Base-by-base conservation (phyloP, 2,113 vertebrate genomes). In the Puffinus mauretanicus region DNA sequence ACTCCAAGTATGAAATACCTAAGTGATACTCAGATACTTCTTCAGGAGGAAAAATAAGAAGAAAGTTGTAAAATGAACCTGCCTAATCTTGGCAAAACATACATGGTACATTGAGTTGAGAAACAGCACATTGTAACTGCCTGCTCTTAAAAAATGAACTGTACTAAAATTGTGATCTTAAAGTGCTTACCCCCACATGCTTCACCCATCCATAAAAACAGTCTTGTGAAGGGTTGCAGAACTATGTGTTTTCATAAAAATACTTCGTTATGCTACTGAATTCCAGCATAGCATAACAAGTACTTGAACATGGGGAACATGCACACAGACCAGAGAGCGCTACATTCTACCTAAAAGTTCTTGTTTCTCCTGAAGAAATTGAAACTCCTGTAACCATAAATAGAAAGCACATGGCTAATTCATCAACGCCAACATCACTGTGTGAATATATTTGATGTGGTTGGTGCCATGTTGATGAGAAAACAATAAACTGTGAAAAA, bases 401-500 rank as follows among this genome's bases (percentile, higher is more conserved):
- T 57, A 93, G 65, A 97, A 95, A 67, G 81, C 82, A 96, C 62
- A 95, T 77, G 83, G 71, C 66, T 80, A 94, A 94, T 92, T 82
- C 73, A 83, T 96, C 95, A 94, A 92, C 4, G 85, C 80, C 95
- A 97, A 46, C 49, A 42, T 88, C 61, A 73, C 30, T 90, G 55
- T 62, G 52, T 69, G 91, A 91, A 93, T 60, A 62, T 52, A 80
- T 72, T 86, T 95, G 95, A 97, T 97, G 92, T 94, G 88, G 88
- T 32, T 96, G 90, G n/a, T 95, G 77, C 90, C 76, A 60, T 16
- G 40, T 90, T 95, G 88, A 97, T 88, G 87, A 96, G 93, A 96
- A 91, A 88, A 97, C 94, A 97, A 93, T 96, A 96, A 97, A 97
- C 96, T 96, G 89, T 96, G 94, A 96, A 97, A 98, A 98, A 96